Evolutionary conservation across 2,797 vertebrate species (phyloP), one percentile per base, ranked within the genome.

Genomic region (Rhadinocentrus ornatus): DNA sequence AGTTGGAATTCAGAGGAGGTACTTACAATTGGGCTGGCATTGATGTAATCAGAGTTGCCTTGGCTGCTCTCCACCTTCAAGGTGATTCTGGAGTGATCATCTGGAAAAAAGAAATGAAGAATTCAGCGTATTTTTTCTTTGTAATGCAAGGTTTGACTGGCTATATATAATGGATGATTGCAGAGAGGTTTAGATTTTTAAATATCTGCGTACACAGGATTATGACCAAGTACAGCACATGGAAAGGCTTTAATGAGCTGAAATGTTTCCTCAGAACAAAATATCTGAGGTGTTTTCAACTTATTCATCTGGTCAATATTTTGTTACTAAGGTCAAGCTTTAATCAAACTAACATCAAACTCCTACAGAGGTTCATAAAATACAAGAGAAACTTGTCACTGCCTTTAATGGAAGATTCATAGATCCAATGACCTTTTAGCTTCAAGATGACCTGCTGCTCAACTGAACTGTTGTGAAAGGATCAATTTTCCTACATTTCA

Each of bases 11-110:
- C 75, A 80, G 84, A 83, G 77, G 81, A 69, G 81, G 68, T 89
- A 95, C 96, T 98, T 85, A 99, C 98, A 55, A 99, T 97, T 24
- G 97, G 95, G 91, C 97, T 99, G 90, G 97, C 98, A 0, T 99
- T 99, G 96, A 99, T 96, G 93, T 99, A 99, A 83, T 99, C 97
- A 0, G 96, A 97, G 84, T 85, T 95, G 76, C 94, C 92, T 16
- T 96, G 96, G 92, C 96, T 97, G 82, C 93, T 96, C 76, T 98
- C 97, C 20, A 89, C 77, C 89, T 95, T 98, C 91, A 99, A 90
- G 81, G 93, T 93, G 92, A 99, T 93, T 83, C 98, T 93, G 88
- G 95, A 97, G 93, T 99, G 97, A 91, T 99, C 97, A 86, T 99
- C 98, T 99, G 91, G 61, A 92, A 88, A 68, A 75, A 53, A 83